Conservation (phyloP, 2,113 vertebrate species). For the Echinops telfairi region DNA sequence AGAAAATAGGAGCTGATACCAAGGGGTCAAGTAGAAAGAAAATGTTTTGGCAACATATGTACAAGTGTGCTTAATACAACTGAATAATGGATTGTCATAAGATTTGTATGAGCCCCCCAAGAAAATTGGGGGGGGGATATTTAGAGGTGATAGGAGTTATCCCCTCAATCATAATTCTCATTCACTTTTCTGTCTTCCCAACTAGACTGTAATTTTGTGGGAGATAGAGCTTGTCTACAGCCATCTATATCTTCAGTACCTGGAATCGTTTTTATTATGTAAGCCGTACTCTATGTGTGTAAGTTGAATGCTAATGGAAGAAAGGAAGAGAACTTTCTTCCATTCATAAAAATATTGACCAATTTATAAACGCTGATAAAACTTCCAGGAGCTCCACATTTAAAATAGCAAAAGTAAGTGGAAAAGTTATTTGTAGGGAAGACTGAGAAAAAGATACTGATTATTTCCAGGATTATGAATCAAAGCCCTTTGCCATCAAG, state of each 20-base stretch:
- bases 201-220: constrained; percentile 7
- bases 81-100: too few species aligned
- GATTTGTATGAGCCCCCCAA: too few species aligned
- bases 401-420: background rate
- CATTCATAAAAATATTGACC: too few species aligned
- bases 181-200: constrained; percentile 31
- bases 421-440: constrained; percentile 24
- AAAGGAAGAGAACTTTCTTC: too few species aligned
- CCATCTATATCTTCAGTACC: background rate
- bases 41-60: too few species aligned
- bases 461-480: background rate
- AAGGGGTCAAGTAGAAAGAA: too few species aligned
- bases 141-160: background rate
- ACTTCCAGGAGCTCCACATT: background rate
- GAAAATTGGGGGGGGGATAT: too few species aligned
- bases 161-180: constrained; percentile 14
- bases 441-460: background rate
- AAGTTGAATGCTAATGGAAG: too few species aligned
- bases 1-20: too few species aligned
- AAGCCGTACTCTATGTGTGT: too few species aligned
- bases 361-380: background rate
- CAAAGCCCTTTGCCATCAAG: too few species aligned
- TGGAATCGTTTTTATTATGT: background rate
- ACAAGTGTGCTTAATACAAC: too few species aligned
- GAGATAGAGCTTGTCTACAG: background rate